phyloP scores from a whole-genome alignment of 2,888 invertebrate genomes.

The Harpalus rufipes region DNA sequence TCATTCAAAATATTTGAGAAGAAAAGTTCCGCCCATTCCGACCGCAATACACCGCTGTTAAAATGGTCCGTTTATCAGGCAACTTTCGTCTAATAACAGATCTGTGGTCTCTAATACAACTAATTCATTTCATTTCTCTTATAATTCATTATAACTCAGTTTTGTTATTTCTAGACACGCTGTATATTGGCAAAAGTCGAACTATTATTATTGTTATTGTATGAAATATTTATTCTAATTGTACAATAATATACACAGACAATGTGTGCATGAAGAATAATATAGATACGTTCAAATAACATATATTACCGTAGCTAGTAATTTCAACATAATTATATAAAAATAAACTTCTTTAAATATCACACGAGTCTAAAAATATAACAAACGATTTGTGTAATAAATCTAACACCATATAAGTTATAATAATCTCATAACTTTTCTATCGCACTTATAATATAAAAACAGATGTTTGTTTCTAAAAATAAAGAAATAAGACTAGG shows the following conservation, averaged over 20 bases:
- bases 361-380: slow-evolving; percentile 22
- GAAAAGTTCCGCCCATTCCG: too few species aligned
- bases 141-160: too few species aligned
- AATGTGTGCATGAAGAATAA: neutral
- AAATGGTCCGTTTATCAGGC: too few species aligned
- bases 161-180: too few species aligned
- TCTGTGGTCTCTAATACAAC: too few species aligned
- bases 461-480: slow-evolving; percentile 19
- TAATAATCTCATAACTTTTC: neutral
- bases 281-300: neutral
- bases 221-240: too few species aligned
- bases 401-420: slow-evolving; percentile 1
- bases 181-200: too few species aligned
- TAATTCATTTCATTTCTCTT: too few species aligned
- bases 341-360: slow-evolving; percentile 21
- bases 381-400: slow-evolving; percentile 13
- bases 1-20: too few species aligned
- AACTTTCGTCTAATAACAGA: too few species aligned
- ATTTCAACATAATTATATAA: slow-evolving; percentile 10
- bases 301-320: neutral
- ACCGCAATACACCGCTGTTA: too few species aligned
- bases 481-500: slow-evolving; percentile 46
- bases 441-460: slow-evolving; percentile 14
- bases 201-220: too few species aligned
- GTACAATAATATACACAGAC: neutral